A percentile compares a stretch with the other conserved stretches of the same genome.
These are phyloP conservation scores for Pontoporia blainvillei DNA, from an alignment of 2,113 vertebrate genomes.

Conservation along the genomic window DNA sequence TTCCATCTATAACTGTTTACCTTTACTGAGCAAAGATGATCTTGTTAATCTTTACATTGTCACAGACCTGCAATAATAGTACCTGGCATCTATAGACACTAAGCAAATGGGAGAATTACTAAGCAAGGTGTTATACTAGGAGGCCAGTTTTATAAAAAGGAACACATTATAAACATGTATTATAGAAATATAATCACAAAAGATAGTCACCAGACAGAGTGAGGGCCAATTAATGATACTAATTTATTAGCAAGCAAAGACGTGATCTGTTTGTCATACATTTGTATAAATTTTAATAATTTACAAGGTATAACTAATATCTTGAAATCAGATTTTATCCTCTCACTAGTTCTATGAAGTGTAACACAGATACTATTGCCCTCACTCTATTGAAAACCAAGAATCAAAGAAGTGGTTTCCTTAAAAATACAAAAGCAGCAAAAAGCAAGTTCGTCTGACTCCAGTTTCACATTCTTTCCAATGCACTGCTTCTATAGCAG, in stretches of 20 bases:
- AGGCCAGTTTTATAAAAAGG: neutral
- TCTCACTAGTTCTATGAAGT: neutral
- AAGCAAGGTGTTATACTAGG: neutral
- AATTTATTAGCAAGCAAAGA: neutral
- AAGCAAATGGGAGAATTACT: neutral
- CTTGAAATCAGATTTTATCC: neutral
- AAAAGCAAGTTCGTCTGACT: neutral
- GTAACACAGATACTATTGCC: neutral
- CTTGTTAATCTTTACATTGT: neutral
- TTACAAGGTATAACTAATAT: neutral
- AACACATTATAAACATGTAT: neutral
- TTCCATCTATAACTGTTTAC: neutral
- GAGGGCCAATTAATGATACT: neutral
- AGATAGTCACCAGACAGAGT: neutral
- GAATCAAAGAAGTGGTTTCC: neutral
- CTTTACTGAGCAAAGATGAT: neutral
- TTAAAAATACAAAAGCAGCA: slow-evolving; percentile 4
- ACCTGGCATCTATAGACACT: neutral
- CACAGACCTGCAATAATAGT: neutral
- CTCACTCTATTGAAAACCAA: neutral
- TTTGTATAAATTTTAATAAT: neutral
- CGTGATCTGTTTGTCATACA: neutral
- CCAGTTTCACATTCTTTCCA: neutral
- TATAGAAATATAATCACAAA: neutral
- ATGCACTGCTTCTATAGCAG: neutral